phyloP scores from a whole-genome alignment of 1,140 invertebrate species.

The Megalonaias nervosa region DNA sequence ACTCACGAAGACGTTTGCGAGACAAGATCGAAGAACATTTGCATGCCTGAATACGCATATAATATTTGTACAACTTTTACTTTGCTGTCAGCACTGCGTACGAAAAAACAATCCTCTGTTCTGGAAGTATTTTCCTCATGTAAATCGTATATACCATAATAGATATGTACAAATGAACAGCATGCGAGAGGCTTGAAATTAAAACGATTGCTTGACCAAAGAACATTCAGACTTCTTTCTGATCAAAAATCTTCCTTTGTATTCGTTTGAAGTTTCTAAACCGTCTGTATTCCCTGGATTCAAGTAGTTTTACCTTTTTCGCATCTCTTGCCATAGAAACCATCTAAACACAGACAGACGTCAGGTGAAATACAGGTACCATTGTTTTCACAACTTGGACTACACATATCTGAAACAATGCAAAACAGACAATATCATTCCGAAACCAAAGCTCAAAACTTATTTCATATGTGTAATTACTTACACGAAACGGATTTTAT shows the following conservation, averaged over 20 bases:
- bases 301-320: conserved; percentile 48
- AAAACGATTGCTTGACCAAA: neutral
- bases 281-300: neutral
- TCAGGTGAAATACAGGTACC: conserved; percentile 65
- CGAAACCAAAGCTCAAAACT: neutral
- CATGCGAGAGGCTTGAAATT: neutral
- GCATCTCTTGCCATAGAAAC: conserved; percentile 57
- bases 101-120: too few species aligned
- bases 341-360: conserved; percentile 59
- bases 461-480: too few species aligned
- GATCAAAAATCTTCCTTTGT: neutral
- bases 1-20: too few species aligned
- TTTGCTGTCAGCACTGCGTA: too few species aligned
- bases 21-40: too few species aligned
- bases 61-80: too few species aligned
- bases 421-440: neutral
- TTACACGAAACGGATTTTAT: too few species aligned
- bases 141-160: neutral
- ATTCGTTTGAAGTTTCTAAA: neutral
- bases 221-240: conserved; percentile 4
- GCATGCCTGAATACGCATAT: too few species aligned
- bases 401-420: conserved; percentile 56
- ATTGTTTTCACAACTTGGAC: conserved; percentile 63
- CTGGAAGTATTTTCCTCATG: neutral
- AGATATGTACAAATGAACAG: neutral